Conservation (phyloP, 2,113 vertebrate species). For the Acanthochromis polyacanthus region DNA sequence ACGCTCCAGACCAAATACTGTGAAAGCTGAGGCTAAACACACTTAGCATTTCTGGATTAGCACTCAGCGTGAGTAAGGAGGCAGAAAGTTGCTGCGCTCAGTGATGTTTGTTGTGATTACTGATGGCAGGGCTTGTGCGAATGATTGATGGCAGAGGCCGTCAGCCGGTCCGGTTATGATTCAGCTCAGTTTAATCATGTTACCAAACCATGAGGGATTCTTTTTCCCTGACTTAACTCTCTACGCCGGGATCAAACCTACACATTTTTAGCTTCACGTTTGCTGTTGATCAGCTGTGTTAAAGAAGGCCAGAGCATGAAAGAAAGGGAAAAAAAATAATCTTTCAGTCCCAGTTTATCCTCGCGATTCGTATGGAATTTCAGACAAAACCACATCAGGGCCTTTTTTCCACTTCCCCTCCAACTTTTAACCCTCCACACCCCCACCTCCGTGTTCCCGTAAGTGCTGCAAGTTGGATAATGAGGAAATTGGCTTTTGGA, state of each 20-base stretch:
- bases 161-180: slow-evolving; percentile 58
- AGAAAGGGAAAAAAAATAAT: slow-evolving; percentile 12
- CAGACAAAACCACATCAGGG: slow-evolving; percentile 56
- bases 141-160: slow-evolving; percentile 60
- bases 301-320: slow-evolving; percentile 8
- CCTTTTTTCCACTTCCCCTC: slow-evolving; percentile 60
- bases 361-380: slow-evolving; percentile 50
- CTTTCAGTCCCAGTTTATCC: slow-evolving; percentile 23
- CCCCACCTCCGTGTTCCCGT: slow-evolving; percentile 68
- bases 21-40: slow-evolving; percentile 62
- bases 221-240: slow-evolving; percentile 47
- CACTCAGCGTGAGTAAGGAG: slow-evolving; percentile 40
- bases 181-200: slow-evolving; percentile 54
- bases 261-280: background rate
- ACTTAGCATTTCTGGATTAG: slow-evolving; percentile 70
- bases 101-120: slow-evolving; percentile 64
- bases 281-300: slow-evolving; percentile 13
- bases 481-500: slow-evolving; percentile 67
- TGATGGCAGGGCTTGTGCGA: slow-evolving; percentile 50
- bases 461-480: slow-evolving; percentile 62
- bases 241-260: slow-evolving; percentile 6
- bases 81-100: slow-evolving; percentile 48
- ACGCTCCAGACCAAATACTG: slow-evolving; percentile 62
- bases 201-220: slow-evolving; percentile 46
- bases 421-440: slow-evolving; percentile 54